Conservation (phyloP, 2,113 vertebrate genomes). For the Hystrix cristata region DNA sequence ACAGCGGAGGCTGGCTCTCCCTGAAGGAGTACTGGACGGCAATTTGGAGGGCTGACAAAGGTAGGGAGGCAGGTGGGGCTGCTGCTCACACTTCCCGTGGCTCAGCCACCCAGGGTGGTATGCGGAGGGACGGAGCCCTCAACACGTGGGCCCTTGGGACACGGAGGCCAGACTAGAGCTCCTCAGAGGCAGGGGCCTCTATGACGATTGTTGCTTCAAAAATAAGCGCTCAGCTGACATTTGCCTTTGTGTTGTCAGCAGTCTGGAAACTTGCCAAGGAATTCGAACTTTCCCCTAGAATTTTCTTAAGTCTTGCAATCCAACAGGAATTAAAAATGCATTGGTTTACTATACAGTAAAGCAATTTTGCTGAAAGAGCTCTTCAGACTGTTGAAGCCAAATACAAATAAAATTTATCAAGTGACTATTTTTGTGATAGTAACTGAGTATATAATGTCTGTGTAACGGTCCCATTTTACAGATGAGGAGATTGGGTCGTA, state of each 20-base stretch:
- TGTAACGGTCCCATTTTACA: not conserved
- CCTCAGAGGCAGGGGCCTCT: not conserved
- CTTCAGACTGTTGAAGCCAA: not conserved
- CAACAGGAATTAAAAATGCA: not conserved
- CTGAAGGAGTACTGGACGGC: not conserved
- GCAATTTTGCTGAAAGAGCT: not conserved
- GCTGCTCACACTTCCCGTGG: not conserved
- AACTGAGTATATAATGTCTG: not conserved
- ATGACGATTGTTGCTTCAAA: not conserved
- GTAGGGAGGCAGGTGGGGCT: accelerated
- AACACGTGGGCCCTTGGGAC: not conserved
- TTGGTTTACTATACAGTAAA: not conserved
- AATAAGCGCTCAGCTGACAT: not conserved
- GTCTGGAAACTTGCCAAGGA: not conserved
- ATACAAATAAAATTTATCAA: not conserved
- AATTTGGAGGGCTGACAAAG: not conserved
- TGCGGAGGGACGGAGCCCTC: no score
- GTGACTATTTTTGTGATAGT: not conserved
- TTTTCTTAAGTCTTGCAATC: not conserved
- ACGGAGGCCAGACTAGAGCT: not conserved
- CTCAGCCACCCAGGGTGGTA: not conserved
- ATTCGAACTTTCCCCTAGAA: not conserved
- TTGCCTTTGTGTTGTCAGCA: not conserved
- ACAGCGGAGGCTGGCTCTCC: not conserved
- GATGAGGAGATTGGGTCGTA: not conserved